Evolutionary conservation across 2,888 invertebrate genomes (phyloP), one percentile per base, ranked within the genome.

Genomic region (Rhynchonema sp.): DNA sequence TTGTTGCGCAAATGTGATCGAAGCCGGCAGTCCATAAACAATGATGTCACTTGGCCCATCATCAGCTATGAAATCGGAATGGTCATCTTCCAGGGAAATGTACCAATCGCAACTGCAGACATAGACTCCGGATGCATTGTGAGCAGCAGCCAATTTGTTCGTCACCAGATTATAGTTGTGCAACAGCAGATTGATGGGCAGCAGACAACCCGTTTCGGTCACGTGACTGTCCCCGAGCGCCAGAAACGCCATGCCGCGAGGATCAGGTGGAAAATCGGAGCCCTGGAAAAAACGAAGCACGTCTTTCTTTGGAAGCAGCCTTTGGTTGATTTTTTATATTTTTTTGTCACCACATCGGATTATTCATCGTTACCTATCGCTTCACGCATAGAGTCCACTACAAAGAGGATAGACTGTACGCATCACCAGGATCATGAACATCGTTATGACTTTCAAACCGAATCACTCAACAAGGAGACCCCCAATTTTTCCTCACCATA

Each of bases 81-180:
- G 27, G 27, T 55, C 56, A 2, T 23, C 13, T 6, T 28, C 23
- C 6, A 49, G 17, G 49, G 58, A 49, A 13, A 76, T 64, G 28
- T 75, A 66, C 69, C 72, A 71, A 63, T 77, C 77, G 30, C 74
- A 74, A 64, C 76, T 75, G 65, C 74, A 72, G n/a, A 77, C 72
- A 76, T 76, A 77, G 0, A 77, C 67, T 29, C 77, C 77, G 49
- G 73, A 68, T 2, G 69, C 68, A 2, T 70, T 61, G 58, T 67
- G 64, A 1, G 66, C 66, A 27, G 71, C 71, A n/a, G 74, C 60
- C 74, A 74, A 65, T 46, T 30, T 17, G 29, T 25, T 9, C 17
- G 59, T 59, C 22, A 59, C 9, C 13, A 30, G 53, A 17, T 6
- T 28, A 28, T 59, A 59, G 23, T 23, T 22, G 53, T 54, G 53